Conservation (phyloP, 1,140 invertebrate species). For the Eurosta solidaginis region DNA sequence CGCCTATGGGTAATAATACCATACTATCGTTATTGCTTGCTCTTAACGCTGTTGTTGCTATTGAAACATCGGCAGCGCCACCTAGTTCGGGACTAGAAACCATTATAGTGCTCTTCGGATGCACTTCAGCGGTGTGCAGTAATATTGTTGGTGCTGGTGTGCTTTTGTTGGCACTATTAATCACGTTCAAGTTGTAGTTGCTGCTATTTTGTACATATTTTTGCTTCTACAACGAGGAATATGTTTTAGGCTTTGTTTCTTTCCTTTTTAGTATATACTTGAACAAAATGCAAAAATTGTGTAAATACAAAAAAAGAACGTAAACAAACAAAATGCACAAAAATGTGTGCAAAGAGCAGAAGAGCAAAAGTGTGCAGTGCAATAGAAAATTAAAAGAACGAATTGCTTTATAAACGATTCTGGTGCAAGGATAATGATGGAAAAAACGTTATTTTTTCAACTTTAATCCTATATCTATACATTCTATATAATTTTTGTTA, state of each 20-base stretch:
- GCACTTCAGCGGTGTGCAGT: conserved; percentile 49
- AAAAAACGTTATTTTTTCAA: no score
- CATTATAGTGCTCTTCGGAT: conserved; percentile 43
- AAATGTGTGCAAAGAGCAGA: neutral
- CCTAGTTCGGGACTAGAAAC: conserved; percentile 31
- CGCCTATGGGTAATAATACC: neutral
- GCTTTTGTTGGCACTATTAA: conserved; percentile 36
- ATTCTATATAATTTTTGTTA: no score
- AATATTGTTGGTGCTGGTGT: conserved; percentile 46
- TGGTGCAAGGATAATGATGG: no score
- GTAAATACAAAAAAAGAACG: neutral
- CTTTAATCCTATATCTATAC: no score
- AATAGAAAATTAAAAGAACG: neutral
- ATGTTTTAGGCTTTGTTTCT: conserved; percentile 39
- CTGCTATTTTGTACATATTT: conserved; percentile 57
- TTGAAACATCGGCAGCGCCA: neutral
- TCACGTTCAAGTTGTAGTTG: neutral
- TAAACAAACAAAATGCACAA: neutral
- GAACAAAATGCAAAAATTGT: neutral
- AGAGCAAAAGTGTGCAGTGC: neutral
- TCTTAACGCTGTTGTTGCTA: neutral
- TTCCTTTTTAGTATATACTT: no score
- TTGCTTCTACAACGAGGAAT: conserved; percentile 59
- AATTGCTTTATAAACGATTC: no score
- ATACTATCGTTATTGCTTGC: neutral